A percentile compares a stretch with the other conserved stretches of the same genome.
Conservation (phyloP, 2,888 invertebrate genomes). For the Nemoura dubitans region DNA sequence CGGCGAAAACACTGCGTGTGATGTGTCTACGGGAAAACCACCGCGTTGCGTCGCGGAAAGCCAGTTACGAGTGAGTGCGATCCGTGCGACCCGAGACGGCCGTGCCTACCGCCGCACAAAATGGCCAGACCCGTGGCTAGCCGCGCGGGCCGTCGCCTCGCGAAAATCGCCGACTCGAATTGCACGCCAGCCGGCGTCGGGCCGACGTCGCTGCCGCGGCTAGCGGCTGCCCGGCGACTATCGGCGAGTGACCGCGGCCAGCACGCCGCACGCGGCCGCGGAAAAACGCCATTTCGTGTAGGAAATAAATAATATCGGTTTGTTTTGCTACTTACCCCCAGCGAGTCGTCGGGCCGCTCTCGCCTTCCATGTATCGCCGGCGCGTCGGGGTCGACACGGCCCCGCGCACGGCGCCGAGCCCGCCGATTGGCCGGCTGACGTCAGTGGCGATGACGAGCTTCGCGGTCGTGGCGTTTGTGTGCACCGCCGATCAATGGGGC, state of each 20-base stretch:
- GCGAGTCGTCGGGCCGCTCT: background rate
- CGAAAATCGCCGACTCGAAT: background rate
- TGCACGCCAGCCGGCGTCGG: background rate
- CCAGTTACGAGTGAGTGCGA: background rate
- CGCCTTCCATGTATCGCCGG: background rate
- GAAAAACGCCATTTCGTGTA: background rate
- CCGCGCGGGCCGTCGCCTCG: background rate
- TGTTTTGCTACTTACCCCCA: background rate
- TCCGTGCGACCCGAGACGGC: background rate
- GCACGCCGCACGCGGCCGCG: background rate
- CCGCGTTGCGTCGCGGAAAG: background rate
- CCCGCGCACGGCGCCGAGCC: background rate
- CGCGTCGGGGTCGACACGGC: background rate
- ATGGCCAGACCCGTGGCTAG: background rate
- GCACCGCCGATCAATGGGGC: background rate
- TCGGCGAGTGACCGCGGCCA: background rate
- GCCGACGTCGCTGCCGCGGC: background rate
- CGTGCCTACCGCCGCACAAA: background rate
- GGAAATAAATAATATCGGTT: slow-evolving; percentile 12
- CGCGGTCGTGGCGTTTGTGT: too few relatives aligned
- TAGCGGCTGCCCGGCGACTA: background rate
- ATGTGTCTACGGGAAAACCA: background rate
- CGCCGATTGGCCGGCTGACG: background rate
- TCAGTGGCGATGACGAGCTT: background rate
- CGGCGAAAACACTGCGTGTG: background rate